These are phyloP conservation scores for Lagenorhynchus albirostris DNA, from an alignment of 2,113 vertebrate species.

Conservation along the genomic window DNA sequence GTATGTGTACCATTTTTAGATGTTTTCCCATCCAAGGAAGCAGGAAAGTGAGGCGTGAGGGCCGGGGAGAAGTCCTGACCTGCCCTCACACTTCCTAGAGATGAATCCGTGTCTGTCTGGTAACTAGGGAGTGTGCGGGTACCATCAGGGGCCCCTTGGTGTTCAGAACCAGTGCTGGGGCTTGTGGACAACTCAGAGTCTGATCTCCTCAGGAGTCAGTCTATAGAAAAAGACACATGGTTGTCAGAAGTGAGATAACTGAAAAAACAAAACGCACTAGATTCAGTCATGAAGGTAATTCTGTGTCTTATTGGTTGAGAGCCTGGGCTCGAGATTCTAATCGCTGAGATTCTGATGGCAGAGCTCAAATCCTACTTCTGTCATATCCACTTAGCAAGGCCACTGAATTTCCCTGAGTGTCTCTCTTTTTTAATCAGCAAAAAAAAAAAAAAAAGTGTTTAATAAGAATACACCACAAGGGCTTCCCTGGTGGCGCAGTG, in stretches of 20 bases:
- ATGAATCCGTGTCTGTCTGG: neutral
- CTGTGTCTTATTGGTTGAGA: neutral
- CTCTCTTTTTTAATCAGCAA: neutral
- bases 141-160: fast-evolving
- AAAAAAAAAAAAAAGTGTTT: neutral
- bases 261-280: neutral
- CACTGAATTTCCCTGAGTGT: neutral
- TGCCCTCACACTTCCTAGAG: neutral
- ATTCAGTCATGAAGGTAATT: fast-evolving
- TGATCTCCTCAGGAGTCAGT: neutral
- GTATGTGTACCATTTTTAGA: no score
- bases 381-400: neutral
- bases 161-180: neutral
- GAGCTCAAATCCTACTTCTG: neutral
- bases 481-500: no score
- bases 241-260: neutral
- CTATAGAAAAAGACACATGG: fast-evolving
- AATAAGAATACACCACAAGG: neutral
- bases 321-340: neutral
- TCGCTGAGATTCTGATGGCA: neutral
- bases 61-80: fast-evolving
- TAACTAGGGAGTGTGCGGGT: fast-evolving
- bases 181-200: neutral
- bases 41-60: neutral
- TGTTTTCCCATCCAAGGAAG: neutral